These are phyloP conservation scores for Mobula birostris DNA, from an alignment of 2,113 vertebrate species.

Conservation along the genomic window DNA sequence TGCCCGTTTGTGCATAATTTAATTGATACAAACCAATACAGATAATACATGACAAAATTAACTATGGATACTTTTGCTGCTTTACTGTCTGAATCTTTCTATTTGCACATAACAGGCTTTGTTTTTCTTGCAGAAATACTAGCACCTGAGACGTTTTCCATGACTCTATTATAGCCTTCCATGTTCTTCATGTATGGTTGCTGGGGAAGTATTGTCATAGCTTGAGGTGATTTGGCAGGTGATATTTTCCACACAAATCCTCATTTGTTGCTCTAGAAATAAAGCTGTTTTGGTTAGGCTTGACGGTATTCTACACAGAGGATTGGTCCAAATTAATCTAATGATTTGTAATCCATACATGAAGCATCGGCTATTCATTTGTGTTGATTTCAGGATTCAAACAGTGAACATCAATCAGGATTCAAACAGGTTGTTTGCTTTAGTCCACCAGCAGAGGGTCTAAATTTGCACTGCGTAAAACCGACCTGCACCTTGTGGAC, in stretches of 20 bases:
- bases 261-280: neutral
- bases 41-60: slow-evolving; percentile 31
- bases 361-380: too few species aligned
- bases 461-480: too few species aligned
- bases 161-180: neutral
- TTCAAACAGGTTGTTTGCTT: too few species aligned
- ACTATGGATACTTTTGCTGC: neutral
- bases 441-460: too few species aligned
- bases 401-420: too few species aligned
- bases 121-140: neutral
- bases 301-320: neutral
- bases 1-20: slow-evolving; percentile 47
- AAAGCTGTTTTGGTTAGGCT: neutral
- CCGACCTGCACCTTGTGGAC: too few species aligned
- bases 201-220: neutral
- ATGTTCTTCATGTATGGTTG: neutral
- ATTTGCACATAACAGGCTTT: neutral
- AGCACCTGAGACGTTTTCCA: neutral
- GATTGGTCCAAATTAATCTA: too few species aligned
- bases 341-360: too few species aligned
- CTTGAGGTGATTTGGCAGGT: neutral
- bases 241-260: neutral
- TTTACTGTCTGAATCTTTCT: slow-evolving; percentile 7
- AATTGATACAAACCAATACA: slow-evolving; percentile 49
- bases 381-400: too few species aligned